These are phyloP conservation scores for Siniperca chuatsi DNA, from an alignment of 2,113 vertebrate species.

Conservation along the genomic window DNA sequence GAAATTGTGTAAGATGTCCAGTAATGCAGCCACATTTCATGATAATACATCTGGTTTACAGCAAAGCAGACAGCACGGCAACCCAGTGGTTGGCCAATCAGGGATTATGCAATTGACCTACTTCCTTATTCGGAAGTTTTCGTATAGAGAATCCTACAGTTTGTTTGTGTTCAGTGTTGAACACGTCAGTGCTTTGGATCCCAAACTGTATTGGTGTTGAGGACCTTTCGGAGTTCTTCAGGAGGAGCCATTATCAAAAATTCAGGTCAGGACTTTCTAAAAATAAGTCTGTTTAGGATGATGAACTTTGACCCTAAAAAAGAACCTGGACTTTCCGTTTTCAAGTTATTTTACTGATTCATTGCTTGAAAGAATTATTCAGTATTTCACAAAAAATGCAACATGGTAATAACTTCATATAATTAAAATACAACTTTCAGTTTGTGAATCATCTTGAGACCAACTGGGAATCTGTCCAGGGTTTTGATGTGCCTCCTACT, in stretches of 20 bases:
- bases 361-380: neutral
- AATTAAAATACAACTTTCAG: neutral
- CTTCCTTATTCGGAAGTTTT: slow-evolving; percentile 40
- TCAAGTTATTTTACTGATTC: neutral
- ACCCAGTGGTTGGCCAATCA: neutral
- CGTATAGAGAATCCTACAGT: neutral
- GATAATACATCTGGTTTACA: neutral
- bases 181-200: neutral
- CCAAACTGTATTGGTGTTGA: neutral
- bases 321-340: neutral
- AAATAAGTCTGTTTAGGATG: neutral
- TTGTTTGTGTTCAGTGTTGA: neutral
- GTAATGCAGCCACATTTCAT: neutral
- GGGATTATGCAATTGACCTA: neutral
- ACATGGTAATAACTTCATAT: neutral
- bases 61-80: neutral
- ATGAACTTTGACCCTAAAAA: neutral
- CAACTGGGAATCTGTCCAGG: neutral
- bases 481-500: neutral
- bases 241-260: neutral
- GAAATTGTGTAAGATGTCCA: neutral
- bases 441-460: neutral
- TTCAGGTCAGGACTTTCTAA: slow-evolving; percentile 15
- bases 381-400: neutral
- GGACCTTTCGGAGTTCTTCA: neutral